Evolutionary conservation across 2,797 vertebrate genomes (phyloP).

Genomic region (Semotilus atromaculatus): DNA sequence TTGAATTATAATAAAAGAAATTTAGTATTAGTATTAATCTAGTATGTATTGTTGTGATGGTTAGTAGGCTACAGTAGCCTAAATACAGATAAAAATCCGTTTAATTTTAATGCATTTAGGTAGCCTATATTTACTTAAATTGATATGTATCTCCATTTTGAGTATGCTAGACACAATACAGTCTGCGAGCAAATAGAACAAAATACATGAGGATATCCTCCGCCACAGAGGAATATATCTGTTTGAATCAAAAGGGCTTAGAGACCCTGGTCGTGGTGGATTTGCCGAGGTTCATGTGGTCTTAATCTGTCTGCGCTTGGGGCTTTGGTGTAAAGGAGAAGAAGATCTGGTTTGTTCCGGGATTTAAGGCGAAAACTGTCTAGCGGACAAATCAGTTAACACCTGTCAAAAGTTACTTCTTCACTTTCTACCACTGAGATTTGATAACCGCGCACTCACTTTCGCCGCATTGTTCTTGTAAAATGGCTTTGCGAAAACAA

Average conservation of each 20-base stretch:
- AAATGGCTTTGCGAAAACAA: not conserved
- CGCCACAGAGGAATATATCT: constrained; percentile 77
- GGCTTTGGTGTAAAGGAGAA: constrained; percentile 75
- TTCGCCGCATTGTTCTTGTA: not conserved
- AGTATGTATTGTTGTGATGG: not conserved
- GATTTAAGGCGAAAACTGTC: constrained; percentile 67
- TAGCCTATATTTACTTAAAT: not conserved
- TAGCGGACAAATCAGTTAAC: constrained; percentile 65
- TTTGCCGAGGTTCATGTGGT: constrained; percentile 83
- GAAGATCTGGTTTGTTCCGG: constrained; percentile 67
- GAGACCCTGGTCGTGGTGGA: constrained; percentile 78
- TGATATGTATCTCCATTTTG: not conserved
- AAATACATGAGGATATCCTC: constrained; percentile 67
- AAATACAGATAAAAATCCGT: not conserved
- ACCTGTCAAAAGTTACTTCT: constrained; percentile 60
- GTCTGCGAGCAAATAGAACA: constrained; percentile 58
- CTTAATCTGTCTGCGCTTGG: constrained; percentile 83
- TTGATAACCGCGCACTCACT: not conserved
- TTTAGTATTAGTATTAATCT: too few relatives aligned
- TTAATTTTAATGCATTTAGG: not conserved
- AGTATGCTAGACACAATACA: constrained; percentile 40
- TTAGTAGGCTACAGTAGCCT: not conserved
- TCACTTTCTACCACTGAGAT: constrained; percentile 23
- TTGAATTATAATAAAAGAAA: not conserved
- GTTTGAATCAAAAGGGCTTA: constrained; percentile 84